Evolutionary conservation across 2,888 invertebrate species (phyloP), one percentile per base, ranked within the genome.

Genomic region (Zygaena filipendulae): DNA sequence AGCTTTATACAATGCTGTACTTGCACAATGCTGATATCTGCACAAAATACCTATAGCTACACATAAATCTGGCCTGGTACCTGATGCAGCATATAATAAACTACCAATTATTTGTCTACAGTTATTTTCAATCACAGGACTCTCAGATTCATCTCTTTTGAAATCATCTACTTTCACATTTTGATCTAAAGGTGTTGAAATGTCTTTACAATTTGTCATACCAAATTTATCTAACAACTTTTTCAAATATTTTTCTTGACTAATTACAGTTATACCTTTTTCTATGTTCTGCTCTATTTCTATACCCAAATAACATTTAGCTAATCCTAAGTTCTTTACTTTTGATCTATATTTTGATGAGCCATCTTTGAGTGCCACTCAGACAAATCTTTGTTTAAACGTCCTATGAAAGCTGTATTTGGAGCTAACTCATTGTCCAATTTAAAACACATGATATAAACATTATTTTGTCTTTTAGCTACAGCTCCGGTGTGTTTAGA

Each of bases 351-450:
- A n/a, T n/a, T n/a, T n/a, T n/a, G n/a, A n/a, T n/a, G n/a, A n/a
- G n/a, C n/a, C n/a, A n/a, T n/a, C 21, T 20, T 40, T 25, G 26
- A 16, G 20, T 40, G 40, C 40, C 40, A 40, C n/a, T 35, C 28
- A 8, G 32, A 2, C 3, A 33, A 7, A 22, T 13, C 11, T n/a
- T n/a, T n/a, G n/a, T n/a, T n/a, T n/a, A n/a, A n/a, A 13, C 8
- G 13, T 11, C 10, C 7, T 3, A 18, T 13, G 7, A 10, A 2
- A 7, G 21, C 13, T 7, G 38, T 29, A 1, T n/a, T 11, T 11
- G 18, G 27, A 3, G 32, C 32, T 3, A 11, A 3, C 1, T 9
- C 18, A 2, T 3, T 5, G 16, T 24, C 24, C 11, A 13, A 20
- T 2, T 20, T 23, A 11, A 33, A 19, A 2, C 30, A 21, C 23